Evolutionary conservation across 2,888 invertebrate species (phyloP), one percentile per base, ranked within the genome.

Genomic region (Ecdyonurus torrentis): DNA sequence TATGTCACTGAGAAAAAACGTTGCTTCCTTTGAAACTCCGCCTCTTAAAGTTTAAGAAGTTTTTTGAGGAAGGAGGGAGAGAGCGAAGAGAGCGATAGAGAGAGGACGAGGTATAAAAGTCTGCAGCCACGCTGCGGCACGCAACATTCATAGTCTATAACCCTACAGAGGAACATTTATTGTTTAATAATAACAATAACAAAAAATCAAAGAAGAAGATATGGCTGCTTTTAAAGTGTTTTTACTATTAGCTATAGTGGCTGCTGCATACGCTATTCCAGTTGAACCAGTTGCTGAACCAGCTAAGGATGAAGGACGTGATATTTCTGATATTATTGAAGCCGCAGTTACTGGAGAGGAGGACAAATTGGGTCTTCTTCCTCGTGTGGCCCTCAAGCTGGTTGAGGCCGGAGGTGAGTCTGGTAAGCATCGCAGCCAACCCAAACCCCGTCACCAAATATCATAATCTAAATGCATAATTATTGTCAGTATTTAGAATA

Each of bases 371-470:
- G 55, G 55, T 10, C 55, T 55, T 55, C 15, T 55, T n/a, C 55
- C 55, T 22, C 55, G 20, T 18, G 20, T 55, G 19, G 55, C 55
- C 55, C 55, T 55, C 15, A 55, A 20, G 55, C 55, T 55, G 10
- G 55, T 22, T 22, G 55, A 55, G 15, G 55, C 55, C 15, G 55
- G 55, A 55, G 55, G 55, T 55, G 55, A 55, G 55, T 55, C 55
- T 55, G 55, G 55, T 55, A 55, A 55, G 55, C 55, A 55, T 55
- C 55, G 20, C 15, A 55, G 20, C 22, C 10, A 50, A 7, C 55
- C 22, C n/a, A 10, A 10, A 20, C 22, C 55, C 22, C 22, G 55
- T 20, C 37, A 37, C 37, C 37, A 37, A 37, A 37, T 37, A 37
- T 37, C 5, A 55, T 55, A 22, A 55, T 55, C 20, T 18, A 50